These are phyloP conservation scores for Volucella inflata DNA, from an alignment of 2,888 invertebrate species.

Conservation along the genomic window DNA sequence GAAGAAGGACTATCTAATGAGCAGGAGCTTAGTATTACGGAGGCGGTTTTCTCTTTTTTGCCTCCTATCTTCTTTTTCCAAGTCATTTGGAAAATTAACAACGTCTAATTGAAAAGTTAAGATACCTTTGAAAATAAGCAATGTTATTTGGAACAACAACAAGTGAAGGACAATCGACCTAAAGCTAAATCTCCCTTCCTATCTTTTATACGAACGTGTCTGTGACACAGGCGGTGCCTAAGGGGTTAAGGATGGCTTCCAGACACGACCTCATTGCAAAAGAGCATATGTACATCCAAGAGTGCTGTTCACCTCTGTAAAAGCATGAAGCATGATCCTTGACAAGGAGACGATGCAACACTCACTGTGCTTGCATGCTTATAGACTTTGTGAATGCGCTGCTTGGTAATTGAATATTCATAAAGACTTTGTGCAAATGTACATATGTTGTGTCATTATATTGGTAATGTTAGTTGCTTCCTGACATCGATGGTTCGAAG, in stretches of 20 bases:
- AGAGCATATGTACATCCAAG: slow-evolving; percentile 53
- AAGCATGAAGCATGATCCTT: slow-evolving; percentile 34
- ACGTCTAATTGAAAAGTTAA: background rate
- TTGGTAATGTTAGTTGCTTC: slow-evolving; percentile 11
- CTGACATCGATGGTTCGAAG: slow-evolving; percentile 65
- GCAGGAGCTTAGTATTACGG: slow-evolving; percentile 7
- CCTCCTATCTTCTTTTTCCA: slow-evolving; percentile 27
- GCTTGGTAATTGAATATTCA: slow-evolving; percentile 72
- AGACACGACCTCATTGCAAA: slow-evolving; percentile 63
- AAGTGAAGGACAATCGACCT: slow-evolving; percentile 48
- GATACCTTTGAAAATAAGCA: slow-evolving; percentile 1
- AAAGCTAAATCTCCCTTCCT: background rate
- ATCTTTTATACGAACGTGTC: slow-evolving; percentile 49
- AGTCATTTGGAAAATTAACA: slow-evolving; percentile 24
- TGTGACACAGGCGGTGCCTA: slow-evolving; percentile 32
- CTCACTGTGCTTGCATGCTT: slow-evolving; percentile 10
- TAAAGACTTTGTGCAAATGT: slow-evolving; percentile 41
- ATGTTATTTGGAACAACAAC: slow-evolving; percentile 31
- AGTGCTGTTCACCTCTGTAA: slow-evolving; percentile 35
- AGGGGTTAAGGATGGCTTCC: slow-evolving; percentile 55
- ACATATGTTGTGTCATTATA: background rate
- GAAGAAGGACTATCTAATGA: slow-evolving; percentile 64
- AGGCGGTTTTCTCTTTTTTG: background rate
- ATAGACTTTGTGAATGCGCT: slow-evolving; percentile 53
- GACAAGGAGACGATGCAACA: slow-evolving; percentile 27